phyloP scores from a whole-genome alignment of 1,140 invertebrate genomes.

The Drosophila repleta region DNA sequence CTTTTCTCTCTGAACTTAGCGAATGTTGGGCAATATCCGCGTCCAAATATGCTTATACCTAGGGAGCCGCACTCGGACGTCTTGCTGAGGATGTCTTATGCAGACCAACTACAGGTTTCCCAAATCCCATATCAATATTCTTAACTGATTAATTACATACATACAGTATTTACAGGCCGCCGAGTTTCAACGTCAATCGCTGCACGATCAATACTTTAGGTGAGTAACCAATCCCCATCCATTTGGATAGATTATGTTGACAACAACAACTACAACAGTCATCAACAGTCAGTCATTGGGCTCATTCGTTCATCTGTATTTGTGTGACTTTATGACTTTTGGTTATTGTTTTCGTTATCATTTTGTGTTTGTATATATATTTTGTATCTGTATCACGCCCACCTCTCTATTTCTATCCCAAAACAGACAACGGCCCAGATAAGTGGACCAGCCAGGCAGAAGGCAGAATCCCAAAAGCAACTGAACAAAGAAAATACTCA shows the following conservation, averaged over 20 bases:
- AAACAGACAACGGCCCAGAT: conserved; percentile 84
- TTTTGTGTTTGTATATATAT: conserved; percentile 33
- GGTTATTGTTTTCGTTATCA: conserved; percentile 45
- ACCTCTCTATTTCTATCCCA: conserved; percentile 51
- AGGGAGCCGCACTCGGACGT: conserved; percentile 83
- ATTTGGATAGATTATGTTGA: neutral
- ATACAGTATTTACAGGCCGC: conserved; percentile 84
- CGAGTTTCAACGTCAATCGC: conserved; percentile 83
- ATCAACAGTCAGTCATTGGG: conserved; percentile 46
- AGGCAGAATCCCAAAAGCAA: conserved; percentile 70
- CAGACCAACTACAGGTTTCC: conserved; percentile 84
- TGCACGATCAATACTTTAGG: conserved; percentile 84
- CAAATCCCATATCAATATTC: conserved; percentile 60
- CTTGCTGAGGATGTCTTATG: conserved; percentile 83
- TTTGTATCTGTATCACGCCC: conserved; percentile 64
- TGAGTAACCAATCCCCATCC: conserved; percentile 45
- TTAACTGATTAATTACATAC: conserved; percentile 83
- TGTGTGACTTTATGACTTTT: conserved; percentile 47
- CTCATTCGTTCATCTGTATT: conserved; percentile 34
- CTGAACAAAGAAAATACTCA: conserved; percentile 77
- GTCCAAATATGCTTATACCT: conserved; percentile 84
- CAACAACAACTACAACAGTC: conserved; percentile 41
- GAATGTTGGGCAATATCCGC: conserved; percentile 84
- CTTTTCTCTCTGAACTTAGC: conserved; percentile 51
- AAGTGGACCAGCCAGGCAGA: conserved; percentile 69